Evolutionary conservation across 2,113 vertebrate genomes (phyloP).

Genomic region (Poeciliopsis turrubarensis): DNA sequence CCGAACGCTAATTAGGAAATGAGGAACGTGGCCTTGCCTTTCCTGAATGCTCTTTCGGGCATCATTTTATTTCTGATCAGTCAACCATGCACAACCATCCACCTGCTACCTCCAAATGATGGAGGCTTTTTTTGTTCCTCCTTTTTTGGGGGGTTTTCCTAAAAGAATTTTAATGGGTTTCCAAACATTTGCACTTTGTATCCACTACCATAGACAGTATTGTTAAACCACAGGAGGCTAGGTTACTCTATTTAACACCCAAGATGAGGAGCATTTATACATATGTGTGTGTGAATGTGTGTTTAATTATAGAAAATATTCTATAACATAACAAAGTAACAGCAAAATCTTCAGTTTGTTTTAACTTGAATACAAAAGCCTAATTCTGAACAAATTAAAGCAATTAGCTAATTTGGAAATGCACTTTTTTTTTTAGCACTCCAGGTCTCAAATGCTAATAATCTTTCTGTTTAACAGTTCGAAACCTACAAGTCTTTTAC

Average conservation of each 20-base stretch:
- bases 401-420: neutral
- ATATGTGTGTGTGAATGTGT: too few relatives aligned
- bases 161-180: slow-evolving; percentile 72
- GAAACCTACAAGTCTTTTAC: slow-evolving; percentile 94
- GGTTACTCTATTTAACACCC: slow-evolving; percentile 31
- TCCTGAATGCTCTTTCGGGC: slow-evolving; percentile 76
- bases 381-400: neutral
- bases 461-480: slow-evolving; percentile 86
- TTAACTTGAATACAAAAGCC: neutral
- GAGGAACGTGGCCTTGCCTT: slow-evolving; percentile 57
- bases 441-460: slow-evolving; percentile 76
- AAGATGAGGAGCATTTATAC: neutral
- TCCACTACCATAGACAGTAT: slow-evolving; percentile 32
- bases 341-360: neutral
- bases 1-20: slow-evolving; percentile 77
- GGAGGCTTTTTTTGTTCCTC: slow-evolving; percentile 46
- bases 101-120: slow-evolving; percentile 78
- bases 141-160: slow-evolving; percentile 45
- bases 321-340: slow-evolving; percentile 10
- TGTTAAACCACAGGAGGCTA: slow-evolving; percentile 19
- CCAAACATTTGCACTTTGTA: slow-evolving; percentile 61
- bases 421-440: too few relatives aligned
- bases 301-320: neutral
- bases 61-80: slow-evolving; percentile 71
- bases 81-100: slow-evolving; percentile 78